Conservation (phyloP, 2,888 invertebrate species). For the Sarcophaga caerulescens region DNA sequence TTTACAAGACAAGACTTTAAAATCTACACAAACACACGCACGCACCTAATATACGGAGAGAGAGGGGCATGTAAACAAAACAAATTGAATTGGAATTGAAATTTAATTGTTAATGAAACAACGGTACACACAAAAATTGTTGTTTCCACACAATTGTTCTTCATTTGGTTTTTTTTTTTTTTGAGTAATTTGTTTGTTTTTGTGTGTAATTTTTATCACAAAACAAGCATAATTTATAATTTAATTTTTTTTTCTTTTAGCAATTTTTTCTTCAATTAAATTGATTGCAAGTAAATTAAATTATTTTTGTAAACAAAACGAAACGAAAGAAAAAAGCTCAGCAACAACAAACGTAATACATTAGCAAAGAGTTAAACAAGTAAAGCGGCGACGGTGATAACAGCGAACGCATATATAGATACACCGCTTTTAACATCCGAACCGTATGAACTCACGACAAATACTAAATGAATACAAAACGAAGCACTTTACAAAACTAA, state of each 20-base stretch:
- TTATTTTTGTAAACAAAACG: background rate
- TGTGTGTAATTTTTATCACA: background rate
- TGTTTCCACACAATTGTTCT: background rate
- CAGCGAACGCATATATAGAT: background rate
- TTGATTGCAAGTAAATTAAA: background rate
- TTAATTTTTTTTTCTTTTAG: background rate
- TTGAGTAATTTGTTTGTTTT: background rate
- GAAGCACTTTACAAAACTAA: slow-evolving; percentile 27
- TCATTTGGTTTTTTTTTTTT: background rate
- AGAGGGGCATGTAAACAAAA: background rate
- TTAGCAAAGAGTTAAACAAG: too few relatives aligned
- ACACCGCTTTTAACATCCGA: slow-evolving; percentile 46
- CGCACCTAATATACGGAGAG: too few relatives aligned
- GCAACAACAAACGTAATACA: background rate
- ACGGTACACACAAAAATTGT: background rate
- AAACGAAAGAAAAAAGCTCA: slow-evolving; percentile 14
- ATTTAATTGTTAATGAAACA: background rate
- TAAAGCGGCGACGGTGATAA: slow-evolving; percentile 1
- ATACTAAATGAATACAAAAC: slow-evolving; percentile 55
- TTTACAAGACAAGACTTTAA: background rate
- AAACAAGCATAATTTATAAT: background rate
- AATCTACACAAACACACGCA: slow-evolving; percentile 9
- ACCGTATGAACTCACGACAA: slow-evolving; percentile 66
- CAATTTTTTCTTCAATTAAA: background rate
- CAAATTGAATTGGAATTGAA: background rate